These are phyloP conservation scores for Cosmopolites sordidus DNA, from an alignment of 2,888 invertebrate species.

Conservation along the genomic window DNA sequence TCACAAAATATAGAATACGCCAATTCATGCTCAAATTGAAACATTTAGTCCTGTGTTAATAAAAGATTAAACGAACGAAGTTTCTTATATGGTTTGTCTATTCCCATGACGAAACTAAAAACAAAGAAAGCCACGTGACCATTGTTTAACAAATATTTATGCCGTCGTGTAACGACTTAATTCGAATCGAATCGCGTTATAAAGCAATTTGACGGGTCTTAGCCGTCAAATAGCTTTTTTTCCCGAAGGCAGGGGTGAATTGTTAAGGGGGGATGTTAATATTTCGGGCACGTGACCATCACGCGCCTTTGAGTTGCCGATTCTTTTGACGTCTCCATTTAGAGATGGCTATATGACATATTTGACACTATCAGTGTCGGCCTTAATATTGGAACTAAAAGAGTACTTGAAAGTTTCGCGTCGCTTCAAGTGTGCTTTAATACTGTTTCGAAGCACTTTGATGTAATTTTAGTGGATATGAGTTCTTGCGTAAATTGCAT, in stretches of 20 bases:
- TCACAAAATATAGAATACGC: too few species aligned
- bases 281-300: conserved; percentile 40
- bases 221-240: conserved; percentile 25
- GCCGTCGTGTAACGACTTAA: conserved; percentile 33
- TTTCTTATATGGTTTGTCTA: too few species aligned
- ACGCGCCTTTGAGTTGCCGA: conserved; percentile 29
- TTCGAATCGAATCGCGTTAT: conserved; percentile 37
- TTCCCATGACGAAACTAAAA: conserved; percentile 21
- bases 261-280: conserved; percentile 34
- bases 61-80: too few species aligned
- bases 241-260: conserved; percentile 23
- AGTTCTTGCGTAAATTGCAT: too few species aligned
- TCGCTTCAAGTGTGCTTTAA: neutral
- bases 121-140: conserved; percentile 34
- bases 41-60: too few species aligned
- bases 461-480: too few species aligned
- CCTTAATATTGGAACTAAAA: conserved; percentile 4
- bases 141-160: conserved; percentile 35
- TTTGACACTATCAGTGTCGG: conserved; percentile 40
- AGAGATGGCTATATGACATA: conserved; percentile 36
- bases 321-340: conserved; percentile 39
- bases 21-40: too few species aligned
- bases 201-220: conserved; percentile 40
- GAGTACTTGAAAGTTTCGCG: neutral
- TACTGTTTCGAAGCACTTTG: too few species aligned